These are phyloP conservation scores for Nycticryphes semicollaris DNA, from an alignment of 2,113 vertebrate species.

Conservation along the genomic window DNA sequence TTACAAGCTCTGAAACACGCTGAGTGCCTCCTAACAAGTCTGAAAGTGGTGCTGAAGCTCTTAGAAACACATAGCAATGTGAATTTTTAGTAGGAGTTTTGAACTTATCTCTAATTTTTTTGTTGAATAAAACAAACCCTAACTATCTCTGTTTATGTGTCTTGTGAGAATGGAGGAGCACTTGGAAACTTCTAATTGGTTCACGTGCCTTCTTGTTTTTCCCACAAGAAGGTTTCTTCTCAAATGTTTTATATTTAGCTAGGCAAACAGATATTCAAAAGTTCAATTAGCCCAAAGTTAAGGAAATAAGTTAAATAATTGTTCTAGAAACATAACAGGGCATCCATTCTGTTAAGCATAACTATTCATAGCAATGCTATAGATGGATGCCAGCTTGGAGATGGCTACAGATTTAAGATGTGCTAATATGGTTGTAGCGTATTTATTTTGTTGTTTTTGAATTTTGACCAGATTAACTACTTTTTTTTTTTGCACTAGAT, in stretches of 20 bases:
- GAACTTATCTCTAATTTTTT: neutral
- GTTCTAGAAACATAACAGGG: neutral
- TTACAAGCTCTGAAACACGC: neutral
- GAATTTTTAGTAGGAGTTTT: neutral
- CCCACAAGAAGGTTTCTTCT: neutral
- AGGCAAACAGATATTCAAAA: neutral
- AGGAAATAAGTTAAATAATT: neutral
- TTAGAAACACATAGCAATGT: neutral
- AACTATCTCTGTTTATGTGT: neutral
- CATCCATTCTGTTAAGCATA: neutral
- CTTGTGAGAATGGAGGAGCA: neutral
- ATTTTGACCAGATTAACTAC: neutral
- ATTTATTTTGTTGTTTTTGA: neutral
- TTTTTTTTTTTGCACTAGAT: neutral
- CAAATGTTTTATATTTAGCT: neutral
- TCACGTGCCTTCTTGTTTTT: neutral
- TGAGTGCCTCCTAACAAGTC: neutral
- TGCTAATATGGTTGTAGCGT: neutral
- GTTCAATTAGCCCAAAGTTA: neutral
- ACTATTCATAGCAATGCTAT: neutral
- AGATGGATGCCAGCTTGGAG: neutral
- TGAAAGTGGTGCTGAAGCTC: neutral
- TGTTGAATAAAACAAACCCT: neutral
- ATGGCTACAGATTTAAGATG: neutral
- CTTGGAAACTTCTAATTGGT: neutral